phyloP scores from a whole-genome alignment of 1,140 invertebrate genomes.

The Pentalonia nigronervosa region DNA sequence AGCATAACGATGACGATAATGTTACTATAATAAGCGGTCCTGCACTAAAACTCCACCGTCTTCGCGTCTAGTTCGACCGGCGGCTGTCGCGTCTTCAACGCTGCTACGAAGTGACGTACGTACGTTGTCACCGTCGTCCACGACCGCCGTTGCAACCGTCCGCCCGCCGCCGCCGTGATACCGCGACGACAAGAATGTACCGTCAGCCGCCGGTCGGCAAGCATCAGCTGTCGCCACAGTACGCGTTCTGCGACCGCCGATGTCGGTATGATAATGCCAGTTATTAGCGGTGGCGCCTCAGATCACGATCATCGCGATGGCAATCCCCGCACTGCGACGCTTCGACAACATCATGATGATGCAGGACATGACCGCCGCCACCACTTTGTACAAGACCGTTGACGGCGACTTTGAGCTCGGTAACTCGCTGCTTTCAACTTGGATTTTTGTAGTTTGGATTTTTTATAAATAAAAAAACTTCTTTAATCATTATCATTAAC shows the following conservation, averaged over 20 bases:
- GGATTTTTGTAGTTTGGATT: background rate
- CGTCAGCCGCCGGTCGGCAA: background rate
- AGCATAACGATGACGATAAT: background rate
- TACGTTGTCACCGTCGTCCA: background rate
- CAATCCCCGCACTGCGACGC: conserved; percentile 14
- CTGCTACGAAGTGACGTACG: background rate
- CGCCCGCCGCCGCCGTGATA: background rate
- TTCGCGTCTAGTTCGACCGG: background rate
- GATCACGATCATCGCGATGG: conserved; percentile 20
- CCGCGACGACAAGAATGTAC: conserved; percentile 16
- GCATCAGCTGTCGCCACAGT: conserved; percentile 31
- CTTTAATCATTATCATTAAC: background rate
- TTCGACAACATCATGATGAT: conserved; percentile 23
- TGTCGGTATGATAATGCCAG: conserved; percentile 38
- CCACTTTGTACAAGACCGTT: background rate
- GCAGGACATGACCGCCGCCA: conserved; percentile 8
- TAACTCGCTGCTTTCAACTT: background rate
- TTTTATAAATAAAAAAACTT: background rate
- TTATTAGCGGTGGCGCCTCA: conserved; percentile 4
- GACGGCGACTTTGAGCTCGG: conserved; percentile 45
- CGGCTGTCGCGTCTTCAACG: conserved; percentile 12
- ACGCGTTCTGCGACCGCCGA: conserved; percentile 33
- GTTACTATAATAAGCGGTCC: background rate
- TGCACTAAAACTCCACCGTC: background rate
- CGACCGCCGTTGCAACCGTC: background rate